Base-by-base conservation (phyloP, 2,888 invertebrate genomes). In the Hermaeophaga mercurialis region DNA sequence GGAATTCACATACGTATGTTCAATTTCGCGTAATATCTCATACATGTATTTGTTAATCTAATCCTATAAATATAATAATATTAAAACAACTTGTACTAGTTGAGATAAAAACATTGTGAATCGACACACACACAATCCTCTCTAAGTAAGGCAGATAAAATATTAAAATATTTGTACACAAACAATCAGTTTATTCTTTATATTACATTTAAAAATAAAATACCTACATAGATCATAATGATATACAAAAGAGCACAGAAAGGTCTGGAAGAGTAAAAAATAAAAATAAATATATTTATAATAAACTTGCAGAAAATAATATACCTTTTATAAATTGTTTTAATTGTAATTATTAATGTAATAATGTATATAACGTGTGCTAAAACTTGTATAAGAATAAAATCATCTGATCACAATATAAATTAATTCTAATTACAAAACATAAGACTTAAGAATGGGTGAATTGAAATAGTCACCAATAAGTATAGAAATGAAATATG, bases 141-240 rank as follows among this genome's bases (percentile, higher is more conserved):
- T n/a, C n/a, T n/a, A n/a, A n/a, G n/a, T n/a, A n/a, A n/a, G n/a
- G n/a, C n/a, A n/a, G n/a, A 22, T 22, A 22, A 22, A 22, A 22
- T 5, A 5, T 6, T 22, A 22, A 22, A 22, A 22, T 22, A 22
- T 31, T 31, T 31, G 12, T 31, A 31, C 31, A 49, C 49, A n/a
- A n/a, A n/a, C n/a, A 49, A 49, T 28, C 18, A 39, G 38, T 3
- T 49, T 39, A 49, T 38, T 39, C 19, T 39, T 49, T 26, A n/a
- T n/a, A 19, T 24, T 49, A 39, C 39, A 48, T 38, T 39, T 49
- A 24, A 49, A 48, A 49, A 28, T 31, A 39, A 26, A 49, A 24
- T 39, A 9, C 31, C 11, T 12, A 49, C 19, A 49, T 15, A 39
- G 26, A 8, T 39, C 39, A 49, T 28, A 39, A 39, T 12, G 18